Conservation (phyloP, 1,140 invertebrate species). For the Drosophila fuyamai region DNA sequence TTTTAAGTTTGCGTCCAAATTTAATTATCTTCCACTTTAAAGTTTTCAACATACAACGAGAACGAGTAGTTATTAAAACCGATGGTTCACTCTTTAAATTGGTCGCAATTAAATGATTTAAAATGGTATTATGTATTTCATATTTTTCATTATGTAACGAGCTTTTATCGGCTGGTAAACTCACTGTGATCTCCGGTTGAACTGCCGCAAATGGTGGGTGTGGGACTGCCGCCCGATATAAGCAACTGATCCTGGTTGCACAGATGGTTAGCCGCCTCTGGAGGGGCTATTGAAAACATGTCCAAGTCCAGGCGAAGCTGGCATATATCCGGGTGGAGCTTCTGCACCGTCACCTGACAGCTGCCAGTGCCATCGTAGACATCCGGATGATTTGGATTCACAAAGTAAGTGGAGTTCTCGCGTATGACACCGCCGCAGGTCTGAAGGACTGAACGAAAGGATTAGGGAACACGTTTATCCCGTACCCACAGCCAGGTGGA, state of each 20-base stretch:
- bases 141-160: not conserved
- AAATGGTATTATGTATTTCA: too few species aligned
- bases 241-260: conserved; percentile 94
- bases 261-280: conserved; percentile 90
- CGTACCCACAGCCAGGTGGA: not conserved
- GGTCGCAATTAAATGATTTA: too few species aligned
- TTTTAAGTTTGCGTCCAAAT: too few species aligned
- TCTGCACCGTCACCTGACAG: conserved; percentile 92
- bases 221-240: conserved; percentile 91
- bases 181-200: conserved; percentile 94
- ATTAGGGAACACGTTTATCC: not conserved
- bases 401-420: conserved; percentile 94
- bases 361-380: conserved; percentile 91
- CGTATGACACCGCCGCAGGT: conserved; percentile 90
- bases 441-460: conserved; percentile 87
- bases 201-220: conserved; percentile 92
- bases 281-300: conserved; percentile 89
- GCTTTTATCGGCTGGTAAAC: conserved; percentile 55
- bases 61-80: too few species aligned
- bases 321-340: conserved; percentile 91
- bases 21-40: too few species aligned
- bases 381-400: conserved; percentile 91
- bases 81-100: too few species aligned
- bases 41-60: too few species aligned
- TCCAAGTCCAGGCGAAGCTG: conserved; percentile 94